Percentiles rank a stretch among this genome's conserved stretches.
Conservation (phyloP, 1,140 invertebrate species). For the Chionoecetes opilio region DNA sequence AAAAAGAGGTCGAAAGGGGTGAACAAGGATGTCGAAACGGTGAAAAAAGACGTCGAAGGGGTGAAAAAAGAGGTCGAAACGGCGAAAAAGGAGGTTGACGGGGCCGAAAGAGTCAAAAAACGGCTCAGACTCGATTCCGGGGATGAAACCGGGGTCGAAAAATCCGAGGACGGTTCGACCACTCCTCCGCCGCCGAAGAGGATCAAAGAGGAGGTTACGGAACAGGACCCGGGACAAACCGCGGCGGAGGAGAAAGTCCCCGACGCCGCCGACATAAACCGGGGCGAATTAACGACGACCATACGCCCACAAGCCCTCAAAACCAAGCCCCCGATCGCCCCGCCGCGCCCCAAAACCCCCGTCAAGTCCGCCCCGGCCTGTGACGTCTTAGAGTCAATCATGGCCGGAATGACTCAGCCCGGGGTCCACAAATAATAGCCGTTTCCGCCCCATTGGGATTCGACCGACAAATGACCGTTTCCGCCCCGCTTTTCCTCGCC, state of each 20-base stretch:
- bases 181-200: background rate
- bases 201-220: background rate
- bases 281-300: background rate
- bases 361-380: slow-evolving; percentile 62
- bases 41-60: background rate
- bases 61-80: background rate
- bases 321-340: background rate
- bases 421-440: slow-evolving; percentile 75
- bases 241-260: background rate
- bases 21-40: slow-evolving; percentile 61
- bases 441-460: no score
- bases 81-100: slow-evolving; percentile 32
- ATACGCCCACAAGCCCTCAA: background rate
- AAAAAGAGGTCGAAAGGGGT: background rate
- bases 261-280: background rate
- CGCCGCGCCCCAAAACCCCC: slow-evolving; percentile 68
- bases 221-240: background rate
- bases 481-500: background rate
- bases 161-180: background rate
- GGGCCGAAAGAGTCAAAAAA: slow-evolving; percentile 54
- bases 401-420: slow-evolving; percentile 72
- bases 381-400: slow-evolving; percentile 72
- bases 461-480: no score
- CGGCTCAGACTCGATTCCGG: slow-evolving; percentile 64
- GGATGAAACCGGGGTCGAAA: slow-evolving; percentile 29